Percentiles rank a stretch among this genome's conserved stretches.
Conservation (phyloP, 2,113 vertebrate genomes). For the Rhodinocichla rosea region DNA sequence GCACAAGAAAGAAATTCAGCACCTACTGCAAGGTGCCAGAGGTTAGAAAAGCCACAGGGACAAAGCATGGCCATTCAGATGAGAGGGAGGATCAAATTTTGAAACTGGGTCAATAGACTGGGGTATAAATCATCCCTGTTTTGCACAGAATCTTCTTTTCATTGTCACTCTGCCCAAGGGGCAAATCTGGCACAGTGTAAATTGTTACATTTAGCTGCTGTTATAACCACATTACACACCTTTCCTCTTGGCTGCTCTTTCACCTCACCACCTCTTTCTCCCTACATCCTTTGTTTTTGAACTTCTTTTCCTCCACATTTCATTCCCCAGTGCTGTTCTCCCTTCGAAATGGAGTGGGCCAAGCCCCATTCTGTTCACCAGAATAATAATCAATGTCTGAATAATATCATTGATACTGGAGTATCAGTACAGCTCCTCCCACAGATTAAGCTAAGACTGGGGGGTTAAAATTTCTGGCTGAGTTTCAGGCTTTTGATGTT, state of each 20-base stretch:
- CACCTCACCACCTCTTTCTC: not conserved
- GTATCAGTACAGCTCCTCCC: not conserved
- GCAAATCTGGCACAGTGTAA: not conserved
- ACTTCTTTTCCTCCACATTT: not conserved
- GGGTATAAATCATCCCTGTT: not conserved
- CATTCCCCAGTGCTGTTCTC: not conserved
- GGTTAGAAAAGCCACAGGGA: not conserved
- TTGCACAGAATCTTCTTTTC: not conserved
- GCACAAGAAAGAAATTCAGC: not conserved
- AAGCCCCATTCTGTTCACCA: not conserved
- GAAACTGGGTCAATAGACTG: not conserved
- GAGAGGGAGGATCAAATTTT: not conserved
- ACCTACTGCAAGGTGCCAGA: not conserved
- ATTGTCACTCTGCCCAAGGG: not conserved
- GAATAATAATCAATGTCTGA: not conserved
- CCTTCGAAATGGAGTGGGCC: not conserved
- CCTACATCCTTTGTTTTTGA: not conserved
- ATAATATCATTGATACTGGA: not conserved
- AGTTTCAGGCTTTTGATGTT: not conserved
- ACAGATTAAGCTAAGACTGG: not conserved
- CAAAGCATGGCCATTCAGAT: not conserved
- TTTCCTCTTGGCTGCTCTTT: not conserved
- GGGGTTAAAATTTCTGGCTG: not conserved
- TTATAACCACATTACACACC: too few relatives aligned
- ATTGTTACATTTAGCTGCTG: not conserved